phyloP scores from a whole-genome alignment of 2,888 invertebrate species.

The Lasioglossum zephyrum region DNA sequence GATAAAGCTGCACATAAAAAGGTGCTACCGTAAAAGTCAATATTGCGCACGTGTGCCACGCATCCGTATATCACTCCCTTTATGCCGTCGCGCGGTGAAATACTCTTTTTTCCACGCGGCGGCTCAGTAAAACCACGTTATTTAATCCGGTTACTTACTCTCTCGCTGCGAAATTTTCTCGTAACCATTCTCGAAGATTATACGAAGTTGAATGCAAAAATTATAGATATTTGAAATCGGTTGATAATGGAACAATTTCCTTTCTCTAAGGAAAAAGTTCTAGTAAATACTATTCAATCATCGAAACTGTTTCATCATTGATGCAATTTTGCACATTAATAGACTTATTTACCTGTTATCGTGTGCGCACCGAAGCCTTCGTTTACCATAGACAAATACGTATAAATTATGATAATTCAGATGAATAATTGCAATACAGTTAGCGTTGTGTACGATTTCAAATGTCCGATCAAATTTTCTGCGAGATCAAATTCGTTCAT shows the following conservation, averaged over 20 bases:
- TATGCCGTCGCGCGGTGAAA: constrained; percentile 9
- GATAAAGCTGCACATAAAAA: constrained; percentile 44
- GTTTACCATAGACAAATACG: not conserved
- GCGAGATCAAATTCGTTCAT: no score
- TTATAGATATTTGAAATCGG: no score
- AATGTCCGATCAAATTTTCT: no score
- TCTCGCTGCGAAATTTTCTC: not conserved
- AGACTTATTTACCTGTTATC: not conserved
- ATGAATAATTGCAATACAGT: not conserved
- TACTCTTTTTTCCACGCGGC: not conserved
- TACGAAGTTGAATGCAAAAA: not conserved
- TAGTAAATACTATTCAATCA: not conserved
- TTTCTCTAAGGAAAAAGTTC: not conserved
- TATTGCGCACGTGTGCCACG: constrained; percentile 44
- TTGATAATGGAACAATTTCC: fast-evolving
- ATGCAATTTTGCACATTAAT: not conserved
- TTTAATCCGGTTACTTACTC: constrained; percentile 36
- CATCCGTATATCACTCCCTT: constrained; percentile 37
- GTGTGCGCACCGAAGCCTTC: not conserved
- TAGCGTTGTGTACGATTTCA: not conserved
- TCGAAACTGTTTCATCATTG: not conserved
- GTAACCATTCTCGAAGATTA: not conserved
- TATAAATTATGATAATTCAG: not conserved
- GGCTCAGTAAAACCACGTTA: constrained; percentile 35
- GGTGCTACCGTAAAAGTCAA: constrained; percentile 51